Conservation (phyloP, 1,140 invertebrate species). For the Nymphalis io region DNA sequence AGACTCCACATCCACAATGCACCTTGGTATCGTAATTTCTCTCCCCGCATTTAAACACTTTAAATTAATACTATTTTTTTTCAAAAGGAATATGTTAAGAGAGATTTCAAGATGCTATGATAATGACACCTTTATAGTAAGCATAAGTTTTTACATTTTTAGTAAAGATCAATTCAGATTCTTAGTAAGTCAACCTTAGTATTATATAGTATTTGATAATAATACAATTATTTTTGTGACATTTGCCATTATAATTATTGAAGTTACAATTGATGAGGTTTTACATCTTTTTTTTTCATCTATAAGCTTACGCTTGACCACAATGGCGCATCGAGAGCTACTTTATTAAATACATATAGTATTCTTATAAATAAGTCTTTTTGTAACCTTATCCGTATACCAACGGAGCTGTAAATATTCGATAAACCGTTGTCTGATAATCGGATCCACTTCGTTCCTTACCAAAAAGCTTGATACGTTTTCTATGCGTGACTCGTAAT, state of each 20-base stretch:
- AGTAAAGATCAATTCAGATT: conserved; percentile 36
- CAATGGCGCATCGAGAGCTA: no score
- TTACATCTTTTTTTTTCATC: no score
- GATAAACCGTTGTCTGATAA: conserved; percentile 56
- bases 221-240: no score
- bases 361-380: no score
- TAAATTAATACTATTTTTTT: conserved; percentile 22
- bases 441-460: conserved; percentile 53
- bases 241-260: no score
- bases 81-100: conserved; percentile 33
- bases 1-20: not conserved
- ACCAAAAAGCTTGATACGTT: conserved; percentile 55
- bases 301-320: no score
- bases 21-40: conserved; percentile 39
- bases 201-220: no score
- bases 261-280: no score
- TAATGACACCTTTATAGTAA: conserved; percentile 11
- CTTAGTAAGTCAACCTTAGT: conserved; percentile 41
- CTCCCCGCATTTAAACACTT: conserved; percentile 36
- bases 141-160: conserved; percentile 6
- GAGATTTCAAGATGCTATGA: conserved; percentile 31
- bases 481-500: conserved; percentile 56
- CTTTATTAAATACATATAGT: no score
- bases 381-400: conserved; percentile 61
- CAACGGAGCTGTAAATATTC: conserved; percentile 63